phyloP scores from a whole-genome alignment of 2,113 vertebrate species.

The Halichoeres trimaculatus region DNA sequence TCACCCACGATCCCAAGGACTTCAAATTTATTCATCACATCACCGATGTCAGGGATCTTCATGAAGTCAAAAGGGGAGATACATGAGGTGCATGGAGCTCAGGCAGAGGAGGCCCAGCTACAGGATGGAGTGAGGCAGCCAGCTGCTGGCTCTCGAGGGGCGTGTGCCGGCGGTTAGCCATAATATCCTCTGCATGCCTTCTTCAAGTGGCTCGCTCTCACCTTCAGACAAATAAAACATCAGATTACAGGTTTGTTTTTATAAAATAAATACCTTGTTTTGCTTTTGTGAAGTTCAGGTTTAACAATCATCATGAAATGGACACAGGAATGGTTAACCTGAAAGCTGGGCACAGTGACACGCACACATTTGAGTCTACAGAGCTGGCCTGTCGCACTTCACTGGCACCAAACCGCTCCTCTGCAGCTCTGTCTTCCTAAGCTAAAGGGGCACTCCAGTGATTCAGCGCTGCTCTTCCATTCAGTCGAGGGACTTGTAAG shows the following conservation, averaged over 20 bases:
- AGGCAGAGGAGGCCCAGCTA: conserved; percentile 55
- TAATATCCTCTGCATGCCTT: conserved; percentile 60
- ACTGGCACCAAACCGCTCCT: background rate
- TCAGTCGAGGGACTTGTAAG: background rate
- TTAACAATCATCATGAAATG: background rate
- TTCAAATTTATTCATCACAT: conserved; percentile 99
- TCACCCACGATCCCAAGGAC: conserved; percentile 99
- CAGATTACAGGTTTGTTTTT: background rate
- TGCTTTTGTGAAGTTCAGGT: background rate
- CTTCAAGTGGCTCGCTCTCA: conserved; percentile 33
- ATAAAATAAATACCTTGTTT: background rate
- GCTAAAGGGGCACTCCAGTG: conserved; percentile 9
- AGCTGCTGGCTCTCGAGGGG: conserved; percentile 52
- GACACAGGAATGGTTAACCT: background rate
- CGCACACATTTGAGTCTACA: background rate
- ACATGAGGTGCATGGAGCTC: conserved; percentile 61
- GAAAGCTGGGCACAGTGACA: background rate
- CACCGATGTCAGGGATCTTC: conserved; percentile 98
- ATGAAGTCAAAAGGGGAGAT: conserved; percentile 93
- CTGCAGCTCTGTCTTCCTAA: background rate
- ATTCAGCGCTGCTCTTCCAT: background rate
- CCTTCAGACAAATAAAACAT: conserved; percentile 51
- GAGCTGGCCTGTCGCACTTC: background rate
- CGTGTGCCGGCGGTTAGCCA: conserved; percentile 44
- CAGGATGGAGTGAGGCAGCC: conserved; percentile 57